These are phyloP conservation scores for Pterostichus niger DNA, from an alignment of 2,888 invertebrate species.

Conservation along the genomic window DNA sequence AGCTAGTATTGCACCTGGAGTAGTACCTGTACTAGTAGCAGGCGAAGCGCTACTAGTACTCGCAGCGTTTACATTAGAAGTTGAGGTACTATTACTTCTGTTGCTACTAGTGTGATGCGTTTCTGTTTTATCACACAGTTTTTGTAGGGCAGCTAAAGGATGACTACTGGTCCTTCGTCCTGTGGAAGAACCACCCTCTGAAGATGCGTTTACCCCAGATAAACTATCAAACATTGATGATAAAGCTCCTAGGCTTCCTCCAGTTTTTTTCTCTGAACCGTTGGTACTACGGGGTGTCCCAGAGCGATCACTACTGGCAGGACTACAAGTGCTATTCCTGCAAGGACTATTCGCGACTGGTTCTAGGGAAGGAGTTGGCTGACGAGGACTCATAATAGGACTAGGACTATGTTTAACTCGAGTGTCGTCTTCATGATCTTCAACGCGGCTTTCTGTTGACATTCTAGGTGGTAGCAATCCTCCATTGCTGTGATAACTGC, in stretches of 20 bases:
- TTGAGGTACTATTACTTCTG: slow-evolving; percentile 73
- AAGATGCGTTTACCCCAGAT: slow-evolving; percentile 79
- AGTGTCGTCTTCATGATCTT: slow-evolving; percentile 72
- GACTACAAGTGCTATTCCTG: slow-evolving; percentile 83
- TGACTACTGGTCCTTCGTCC: slow-evolving; percentile 88
- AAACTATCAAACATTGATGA: slow-evolving; percentile 95
- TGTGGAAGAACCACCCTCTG: slow-evolving; percentile 77
- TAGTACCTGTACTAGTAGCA: slow-evolving; percentile 78
- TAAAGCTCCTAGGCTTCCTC: slow-evolving; percentile 88
- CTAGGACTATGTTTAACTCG: slow-evolving; percentile 69
- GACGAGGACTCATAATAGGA: slow-evolving; percentile 74
- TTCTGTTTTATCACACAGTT: slow-evolving; percentile 97
- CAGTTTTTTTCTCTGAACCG: slow-evolving; percentile 79
- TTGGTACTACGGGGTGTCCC: slow-evolving; percentile 86
- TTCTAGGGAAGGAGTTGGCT: slow-evolving; percentile 73
- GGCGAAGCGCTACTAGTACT: slow-evolving; percentile 71
- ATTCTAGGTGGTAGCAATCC: slow-evolving; percentile 64
- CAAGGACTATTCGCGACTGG: slow-evolving; percentile 81
- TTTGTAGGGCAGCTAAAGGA: slow-evolving; percentile 96
- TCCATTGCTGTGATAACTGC: slow-evolving; percentile 75
- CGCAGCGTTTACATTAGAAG: slow-evolving; percentile 74
- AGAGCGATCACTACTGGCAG: slow-evolving; percentile 88
- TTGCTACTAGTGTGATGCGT: slow-evolving; percentile 82
- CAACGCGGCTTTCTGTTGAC: slow-evolving; percentile 71
- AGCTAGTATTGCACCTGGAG: slow-evolving; percentile 91